A percentile compares a stretch with the other conserved stretches of the same genome.
Evolutionary conservation across 2,888 invertebrate genomes (phyloP).

Genomic region (Drosophila multiciliata): DNA sequence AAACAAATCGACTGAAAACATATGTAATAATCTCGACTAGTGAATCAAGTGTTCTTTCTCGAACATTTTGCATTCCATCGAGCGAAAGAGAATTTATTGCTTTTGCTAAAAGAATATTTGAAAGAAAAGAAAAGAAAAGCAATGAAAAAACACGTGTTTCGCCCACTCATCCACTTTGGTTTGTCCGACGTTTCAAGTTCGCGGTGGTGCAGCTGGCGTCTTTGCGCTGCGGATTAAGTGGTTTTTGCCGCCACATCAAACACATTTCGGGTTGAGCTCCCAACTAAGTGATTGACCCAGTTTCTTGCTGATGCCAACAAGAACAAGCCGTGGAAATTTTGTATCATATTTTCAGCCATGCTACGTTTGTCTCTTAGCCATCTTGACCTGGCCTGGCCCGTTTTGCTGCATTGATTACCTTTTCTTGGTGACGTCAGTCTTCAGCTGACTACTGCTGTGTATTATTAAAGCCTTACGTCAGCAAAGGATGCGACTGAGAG

Average conservation of each 20-base stretch:
- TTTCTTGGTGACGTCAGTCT: conserved; percentile 58
- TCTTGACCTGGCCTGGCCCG: conserved; percentile 18
- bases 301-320: conserved; percentile 37
- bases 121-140: not conserved
- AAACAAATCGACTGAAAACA: conserved; percentile 8
- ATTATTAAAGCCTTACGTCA: conserved; percentile 33
- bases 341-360: conserved; percentile 38
- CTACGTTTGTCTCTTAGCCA: conserved; percentile 30
- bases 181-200: conserved; percentile 29
- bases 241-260: conserved; percentile 42
- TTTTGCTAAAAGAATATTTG: conserved; percentile 1
- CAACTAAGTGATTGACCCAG: conserved; percentile 67
- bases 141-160: conserved; percentile 5
- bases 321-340: conserved; percentile 5
- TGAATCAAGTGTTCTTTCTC: not conserved
- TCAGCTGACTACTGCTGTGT: conserved; percentile 8
- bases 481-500: conserved; percentile 13
- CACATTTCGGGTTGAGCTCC: conserved; percentile 24
- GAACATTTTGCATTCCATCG: not conserved
- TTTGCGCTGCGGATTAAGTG: conserved; percentile 48
- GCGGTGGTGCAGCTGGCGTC: conserved; percentile 42
- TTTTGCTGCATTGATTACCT: conserved; percentile 54
- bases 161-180: not conserved
- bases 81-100: not conserved
- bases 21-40: not conserved